phyloP scores from a whole-genome alignment of 2,888 invertebrate genomes.

The Catocala sponsa region DNA sequence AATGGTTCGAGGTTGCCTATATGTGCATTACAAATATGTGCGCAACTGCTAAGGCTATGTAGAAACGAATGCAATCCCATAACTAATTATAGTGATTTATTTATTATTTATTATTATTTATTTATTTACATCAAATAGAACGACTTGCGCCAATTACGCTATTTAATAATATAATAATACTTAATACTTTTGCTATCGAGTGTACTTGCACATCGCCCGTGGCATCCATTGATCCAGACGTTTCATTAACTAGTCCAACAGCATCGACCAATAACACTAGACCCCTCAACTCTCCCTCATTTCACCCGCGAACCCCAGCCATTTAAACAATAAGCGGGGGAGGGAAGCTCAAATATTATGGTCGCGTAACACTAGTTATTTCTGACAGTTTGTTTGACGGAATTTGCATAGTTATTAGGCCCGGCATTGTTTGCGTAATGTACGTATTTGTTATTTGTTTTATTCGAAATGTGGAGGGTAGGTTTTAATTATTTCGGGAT shows the following conservation, averaged over 20 bases:
- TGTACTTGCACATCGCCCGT: slow-evolving; percentile 51
- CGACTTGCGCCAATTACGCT: no score
- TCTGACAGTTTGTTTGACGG: slow-evolving; percentile 67
- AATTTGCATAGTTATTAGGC: slow-evolving; percentile 80
- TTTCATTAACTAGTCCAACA: slow-evolving; percentile 60
- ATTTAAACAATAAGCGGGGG: slow-evolving; percentile 27
- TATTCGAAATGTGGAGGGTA: slow-evolving; percentile 36
- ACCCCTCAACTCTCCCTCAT: slow-evolving; percentile 20
- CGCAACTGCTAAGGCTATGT: no score
- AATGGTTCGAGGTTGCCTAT: no score
- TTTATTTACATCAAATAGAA: no score
- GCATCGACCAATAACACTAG: slow-evolving; percentile 39
- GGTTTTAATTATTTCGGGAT: slow-evolving; percentile 46
- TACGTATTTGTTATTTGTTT: slow-evolving; percentile 59
- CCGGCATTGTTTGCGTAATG: slow-evolving; percentile 61
- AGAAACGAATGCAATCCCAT: no score
- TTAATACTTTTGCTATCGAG: slow-evolving; percentile 25
- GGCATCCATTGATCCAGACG: slow-evolving; percentile 65
- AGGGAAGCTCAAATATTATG: slow-evolving; percentile 39
- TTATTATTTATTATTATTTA: no score
- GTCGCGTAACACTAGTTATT: slow-evolving; percentile 55
- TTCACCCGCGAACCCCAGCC: slow-evolving; percentile 21
- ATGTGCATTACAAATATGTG: no score
- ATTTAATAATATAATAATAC: no score
- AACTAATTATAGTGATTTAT: no score